Percentiles rank a stretch among this genome's conserved stretches.
These are phyloP conservation scores for Centropus unirufus DNA, from an alignment of 2,113 vertebrate genomes.

Conservation along the genomic window DNA sequence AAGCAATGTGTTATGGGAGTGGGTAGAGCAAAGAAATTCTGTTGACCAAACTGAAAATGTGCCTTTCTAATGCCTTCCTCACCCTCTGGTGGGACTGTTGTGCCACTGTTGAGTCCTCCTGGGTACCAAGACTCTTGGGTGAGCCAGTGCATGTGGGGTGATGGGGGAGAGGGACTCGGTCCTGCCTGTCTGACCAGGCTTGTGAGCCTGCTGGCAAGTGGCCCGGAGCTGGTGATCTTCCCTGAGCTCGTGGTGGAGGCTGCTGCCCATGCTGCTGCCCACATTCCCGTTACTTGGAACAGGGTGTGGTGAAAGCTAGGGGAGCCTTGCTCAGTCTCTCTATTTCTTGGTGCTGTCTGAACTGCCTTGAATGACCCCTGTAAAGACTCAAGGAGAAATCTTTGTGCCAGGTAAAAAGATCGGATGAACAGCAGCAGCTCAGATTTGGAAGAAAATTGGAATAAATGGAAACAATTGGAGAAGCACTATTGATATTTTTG, in stretches of 20 bases:
- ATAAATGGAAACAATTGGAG: not conserved
- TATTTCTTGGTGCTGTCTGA: not conserved
- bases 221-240: not conserved
- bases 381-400: not conserved
- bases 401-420: not conserved
- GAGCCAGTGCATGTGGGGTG: rapidly evolving
- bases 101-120: rapidly evolving
- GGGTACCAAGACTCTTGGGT: not conserved
- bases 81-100: rapidly evolving
- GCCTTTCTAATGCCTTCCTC: not conserved
- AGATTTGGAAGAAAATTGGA: not conserved
- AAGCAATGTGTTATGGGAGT: rapidly evolving
- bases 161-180: not conserved
- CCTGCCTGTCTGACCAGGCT: not conserved
- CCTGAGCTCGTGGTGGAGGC: rapidly evolving
- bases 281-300: rapidly evolving
- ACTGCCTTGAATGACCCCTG: not conserved
- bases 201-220: rapidly evolving
- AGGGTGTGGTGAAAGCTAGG: not conserved
- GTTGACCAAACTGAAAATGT: not conserved
- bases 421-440: not conserved
- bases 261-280: rapidly evolving
- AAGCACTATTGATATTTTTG: not conserved
- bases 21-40: not conserved
- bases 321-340: not conserved